Base-by-base conservation (phyloP, 2,888 invertebrate genomes). In the Girardia tigrina region DNA sequence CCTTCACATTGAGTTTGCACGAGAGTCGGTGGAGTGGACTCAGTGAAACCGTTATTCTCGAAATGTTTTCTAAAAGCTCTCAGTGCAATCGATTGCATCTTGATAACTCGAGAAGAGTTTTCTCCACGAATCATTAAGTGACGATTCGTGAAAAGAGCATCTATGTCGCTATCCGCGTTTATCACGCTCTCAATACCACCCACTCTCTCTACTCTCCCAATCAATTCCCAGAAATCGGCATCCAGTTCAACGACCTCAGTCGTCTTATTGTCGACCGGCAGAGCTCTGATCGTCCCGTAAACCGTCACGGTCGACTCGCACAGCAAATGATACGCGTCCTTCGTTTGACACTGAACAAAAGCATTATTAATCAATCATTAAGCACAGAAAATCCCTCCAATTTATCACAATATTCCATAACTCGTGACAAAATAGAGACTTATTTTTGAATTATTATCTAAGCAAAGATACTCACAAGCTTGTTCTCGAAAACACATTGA, bases 1-100 rank as follows among this genome's bases (percentile, higher is more conserved):
- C 98, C 98, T 86, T 98, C 98, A n/a, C 93, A 92, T 87, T 97
- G 97, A 0, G 95, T 95, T 86, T 99, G 97, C 28, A 98, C 98
- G 73, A 99, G 86, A 0, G 97, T 94, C 42, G 98, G 98, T 28
- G 98, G 98, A 2, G 90, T 90, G 23, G 98, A 90, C 81, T 56
- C 56, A 23, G 6, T 16, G 23, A 12, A 56, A 23, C 56, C 56
- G 23, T 56, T 56, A 4, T 56, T n/a, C n/a, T 56, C 56, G 23
- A 20, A 56, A 56, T 12, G n/a, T 56, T 16, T 56, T 56, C n/a
- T 56, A 56, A 56, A 56, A n/a, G 56, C 56, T 56, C n/a, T 56
- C 4, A n/a, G n/a, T 16, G 56, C 56, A 56, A 56, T 12, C 4
- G 56, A 56, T 16, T 56, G 4, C 56, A 56, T 56, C 23, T 12